Percentiles rank a stretch among this genome's conserved stretches.
Conservation (phyloP, 2,113 vertebrate genomes). For the Rana temporaria region DNA sequence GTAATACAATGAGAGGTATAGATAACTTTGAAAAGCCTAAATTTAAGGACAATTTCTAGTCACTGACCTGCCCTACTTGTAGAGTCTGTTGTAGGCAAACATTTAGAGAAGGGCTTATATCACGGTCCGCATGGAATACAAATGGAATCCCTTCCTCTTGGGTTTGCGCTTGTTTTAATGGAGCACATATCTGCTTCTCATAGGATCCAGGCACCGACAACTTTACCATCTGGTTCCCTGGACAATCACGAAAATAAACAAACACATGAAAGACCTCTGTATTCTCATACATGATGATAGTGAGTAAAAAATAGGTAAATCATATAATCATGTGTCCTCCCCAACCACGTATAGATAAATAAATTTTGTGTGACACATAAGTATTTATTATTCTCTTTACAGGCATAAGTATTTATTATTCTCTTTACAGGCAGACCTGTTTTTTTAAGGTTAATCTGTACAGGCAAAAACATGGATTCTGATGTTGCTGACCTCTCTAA, state of each 20-base stretch:
- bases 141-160: constrained; percentile 10
- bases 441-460: too few relatives aligned
- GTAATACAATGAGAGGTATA: neutral
- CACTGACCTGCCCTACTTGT: constrained; percentile 68
- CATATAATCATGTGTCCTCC: too few relatives aligned
- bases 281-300: too few relatives aligned
- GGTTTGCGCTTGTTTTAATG: constrained; percentile 56
- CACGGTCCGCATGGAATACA: constrained; percentile 73
- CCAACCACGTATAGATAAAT: too few relatives aligned
- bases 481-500: too few relatives aligned
- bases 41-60: neutral
- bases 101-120: constrained; percentile 64
- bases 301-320: too few relatives aligned
- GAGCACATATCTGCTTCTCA: constrained; percentile 68
- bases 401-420: too few relatives aligned
- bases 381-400: too few relatives aligned
- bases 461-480: too few relatives aligned
- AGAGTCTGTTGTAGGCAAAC: constrained; percentile 68
- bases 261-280: too few relatives aligned
- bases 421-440: too few relatives aligned
- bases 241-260: neutral
- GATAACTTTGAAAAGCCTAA: neutral
- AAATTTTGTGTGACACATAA: too few relatives aligned
- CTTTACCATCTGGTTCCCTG: constrained; percentile 67
- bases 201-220: constrained; percentile 75